Evolutionary conservation across 2,888 invertebrate genomes (phyloP), one percentile per base, ranked within the genome.

Genomic region (Drosophila mimica): DNA sequence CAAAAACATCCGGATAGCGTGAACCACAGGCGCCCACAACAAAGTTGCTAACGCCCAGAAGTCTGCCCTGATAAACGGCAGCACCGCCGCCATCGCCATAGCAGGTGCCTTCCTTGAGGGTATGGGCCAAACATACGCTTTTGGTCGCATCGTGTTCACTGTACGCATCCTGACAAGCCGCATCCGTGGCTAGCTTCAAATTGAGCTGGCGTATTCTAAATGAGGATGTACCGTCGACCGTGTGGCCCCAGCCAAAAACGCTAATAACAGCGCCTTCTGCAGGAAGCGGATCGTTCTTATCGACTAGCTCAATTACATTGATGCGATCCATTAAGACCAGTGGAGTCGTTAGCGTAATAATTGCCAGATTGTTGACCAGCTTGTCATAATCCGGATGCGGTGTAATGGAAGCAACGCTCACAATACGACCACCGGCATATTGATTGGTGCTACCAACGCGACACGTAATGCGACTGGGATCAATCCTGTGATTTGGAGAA

Each of bases 391-490:
- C 70, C 11, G 90, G 86, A 70, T 93, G 91, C 7, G 87, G 54
- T 0, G 67, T 74, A 28, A 91, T 62, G 7, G 68, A 66, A 4
- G 73, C 70, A 4, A 92, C 86, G 28, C 65, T 59, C 7, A 76
- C 68, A 36, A 92, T 75, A 11, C 89, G 91, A 3, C 92, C 93
- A 20, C 88, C 88, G 3, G 89, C 83, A 43, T 92, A 90, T 38
- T 91, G 86, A 77, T 92, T 93, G 17, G 90, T 84, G 63, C 93
- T 93, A 57, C 93, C 93, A 56, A 92, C 92, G 13, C 93, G 92
- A 4, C 84, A 74, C 5, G 86, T 65, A 17, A 92, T 25, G 5
- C 90, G 85, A 20, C 34, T 75, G 15, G n/a, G 7, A 7, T 57
- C 84, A 38, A 82, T 43, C 6, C 78, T 46, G 25, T 46, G 8